Base-by-base conservation (phyloP, 2,113 vertebrate genomes). In the Mola mola region DNA sequence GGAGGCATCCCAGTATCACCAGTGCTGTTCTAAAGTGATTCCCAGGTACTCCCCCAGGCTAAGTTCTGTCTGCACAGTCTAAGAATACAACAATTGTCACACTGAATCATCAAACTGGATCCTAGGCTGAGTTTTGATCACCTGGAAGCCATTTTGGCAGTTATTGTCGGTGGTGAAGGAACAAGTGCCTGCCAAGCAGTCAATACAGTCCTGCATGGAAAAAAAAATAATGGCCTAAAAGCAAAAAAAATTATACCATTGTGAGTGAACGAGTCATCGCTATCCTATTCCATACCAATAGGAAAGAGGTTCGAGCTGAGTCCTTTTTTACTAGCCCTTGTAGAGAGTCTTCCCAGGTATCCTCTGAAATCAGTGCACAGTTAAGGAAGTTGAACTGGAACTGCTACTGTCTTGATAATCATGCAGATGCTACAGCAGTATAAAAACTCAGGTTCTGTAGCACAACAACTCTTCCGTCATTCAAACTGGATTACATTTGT, bases 291-390 rank as follows among this genome's bases (percentile, higher is more conserved):
- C 2, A 6, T 28, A 42, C 29, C 24, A 41, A 36, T 8, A 26
- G 50, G 50, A 17, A 41, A 2, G 33, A 56, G 28, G 29, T 57
- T 16, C 67, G 43, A 60, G 48, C 22, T 53, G 22, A 48, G 31
- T 75, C 44, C 20, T 66, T 25, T 72, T 56, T 31, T 40, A 17
- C 36, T 72, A 86, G 85, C 85, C 85, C 87, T 87, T 86, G 31
- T 66, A 56, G 28, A 51, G 20, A 74, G 53, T 52, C 67, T 33
- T 58, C 12, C 6, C 9, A 24, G 24, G 28, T 40, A 28, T 78
- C 60, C 38, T 60, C 50, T 41, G 8, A 57, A 49, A 17, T 53
- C 17, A 10, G 24, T 52, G 56, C 24, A 43, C 28, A 16, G 17
- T 57, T 50, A 59, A 42, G 42, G 17, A 26, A 55, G n/a, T 12